Percentiles rank a stretch among this genome's conserved stretches.
Conservation (phyloP, 2,113 vertebrate species). For the Crotalus helleri region DNA sequence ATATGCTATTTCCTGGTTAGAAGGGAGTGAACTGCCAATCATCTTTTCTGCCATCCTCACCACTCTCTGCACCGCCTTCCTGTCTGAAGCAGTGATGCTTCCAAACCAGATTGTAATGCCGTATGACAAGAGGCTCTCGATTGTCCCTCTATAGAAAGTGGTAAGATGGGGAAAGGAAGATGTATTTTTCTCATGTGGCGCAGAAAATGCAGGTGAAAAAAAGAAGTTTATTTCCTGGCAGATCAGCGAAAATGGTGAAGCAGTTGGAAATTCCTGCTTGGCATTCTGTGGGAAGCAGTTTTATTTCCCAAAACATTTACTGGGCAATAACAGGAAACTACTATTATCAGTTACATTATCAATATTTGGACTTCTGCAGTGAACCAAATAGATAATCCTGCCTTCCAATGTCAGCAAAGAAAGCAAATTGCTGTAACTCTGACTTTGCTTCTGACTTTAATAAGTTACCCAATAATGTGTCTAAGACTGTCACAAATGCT, state of each 20-base stretch:
- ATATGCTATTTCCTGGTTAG: no score
- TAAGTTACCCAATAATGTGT: not conserved
- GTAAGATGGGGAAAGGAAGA: no score
- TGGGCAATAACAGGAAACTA: not conserved
- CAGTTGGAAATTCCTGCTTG: not conserved
- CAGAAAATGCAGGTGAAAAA: no score
- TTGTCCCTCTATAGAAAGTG: no score
- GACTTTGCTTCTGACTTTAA: constrained; percentile 39
- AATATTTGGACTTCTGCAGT: not conserved
- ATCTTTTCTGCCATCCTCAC: no score
- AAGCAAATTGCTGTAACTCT: constrained; percentile 27
- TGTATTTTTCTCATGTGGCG: no score
- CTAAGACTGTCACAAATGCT: constrained; percentile 31
- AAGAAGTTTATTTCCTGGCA: not conserved
- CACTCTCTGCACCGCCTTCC: no score
- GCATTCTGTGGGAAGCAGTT: not conserved
- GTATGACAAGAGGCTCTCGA: no score
- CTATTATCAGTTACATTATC: not conserved
- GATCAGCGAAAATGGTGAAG: not conserved
- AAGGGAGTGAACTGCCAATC: no score
- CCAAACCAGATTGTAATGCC: no score
- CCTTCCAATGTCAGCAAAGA: constrained; percentile 10
- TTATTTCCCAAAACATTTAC: not conserved
- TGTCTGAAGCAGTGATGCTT: no score
- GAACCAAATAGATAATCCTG: constrained; percentile 26